Percentiles rank a stretch among this genome's conserved stretches.
Evolutionary conservation across 2,113 vertebrate genomes (phyloP).

Genomic region (Columbina picui): DNA sequence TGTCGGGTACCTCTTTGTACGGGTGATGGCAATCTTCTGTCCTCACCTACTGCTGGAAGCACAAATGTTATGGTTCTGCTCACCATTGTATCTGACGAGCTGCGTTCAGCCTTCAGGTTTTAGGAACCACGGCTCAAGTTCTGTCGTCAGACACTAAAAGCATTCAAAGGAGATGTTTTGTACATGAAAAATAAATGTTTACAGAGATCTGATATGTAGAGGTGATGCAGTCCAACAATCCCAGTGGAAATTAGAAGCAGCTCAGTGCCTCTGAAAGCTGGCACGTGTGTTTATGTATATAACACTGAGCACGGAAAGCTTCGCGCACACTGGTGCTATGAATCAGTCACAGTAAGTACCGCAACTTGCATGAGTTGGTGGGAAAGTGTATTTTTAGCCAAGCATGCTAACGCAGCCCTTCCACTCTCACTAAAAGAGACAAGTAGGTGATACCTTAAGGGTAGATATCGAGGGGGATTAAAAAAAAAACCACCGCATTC

Average conservation of each 20-base stretch:
- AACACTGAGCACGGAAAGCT: not conserved
- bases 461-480: not conserved
- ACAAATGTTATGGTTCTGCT: not conserved
- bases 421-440: not conserved
- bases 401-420: not conserved
- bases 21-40: not conserved
- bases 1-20: not conserved
- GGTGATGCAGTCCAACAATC: constrained; percentile 16
- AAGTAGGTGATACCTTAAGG: not conserved
- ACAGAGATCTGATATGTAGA: not conserved
- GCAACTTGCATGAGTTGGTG: not conserved
- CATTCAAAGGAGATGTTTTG: constrained; percentile 21
- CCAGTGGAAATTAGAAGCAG: constrained; percentile 14
- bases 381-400: not conserved
- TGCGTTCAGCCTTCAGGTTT: not conserved
- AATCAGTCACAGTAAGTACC: not conserved
- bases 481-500: too few relatives aligned
- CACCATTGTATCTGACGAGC: not conserved
- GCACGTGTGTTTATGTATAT: not conserved
- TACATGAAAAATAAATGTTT: constrained; percentile 20
- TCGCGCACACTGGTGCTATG: not conserved
- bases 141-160: not conserved
- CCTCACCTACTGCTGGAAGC: not conserved
- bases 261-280: not conserved
- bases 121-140: not conserved